Conservation (phyloP, 2,797 vertebrate genomes). For the Nannoperca australis region DNA sequence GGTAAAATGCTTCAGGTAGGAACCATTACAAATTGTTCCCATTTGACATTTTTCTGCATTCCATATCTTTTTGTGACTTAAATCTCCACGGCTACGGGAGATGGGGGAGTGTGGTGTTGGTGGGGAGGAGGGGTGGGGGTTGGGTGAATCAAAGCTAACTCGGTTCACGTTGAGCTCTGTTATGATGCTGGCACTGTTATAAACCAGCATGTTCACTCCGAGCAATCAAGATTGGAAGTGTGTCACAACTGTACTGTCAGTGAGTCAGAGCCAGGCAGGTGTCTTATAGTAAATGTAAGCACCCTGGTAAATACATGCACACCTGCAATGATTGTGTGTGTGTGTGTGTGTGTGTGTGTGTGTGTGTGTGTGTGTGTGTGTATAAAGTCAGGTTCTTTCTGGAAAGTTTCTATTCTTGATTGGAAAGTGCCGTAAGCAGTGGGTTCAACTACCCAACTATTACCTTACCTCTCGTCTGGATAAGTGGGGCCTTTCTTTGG, state of each 20-base stretch:
- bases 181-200: slow-evolving; percentile 28
- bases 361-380: slow-evolving; percentile 1
- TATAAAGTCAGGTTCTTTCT: slow-evolving; percentile 15
- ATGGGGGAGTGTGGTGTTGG: too few species aligned
- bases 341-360: slow-evolving; percentile 1
- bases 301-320: slow-evolving; percentile 32
- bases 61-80: slow-evolving; percentile 44
- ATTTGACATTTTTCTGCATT: slow-evolving; percentile 50
- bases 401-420: slow-evolving; percentile 63
- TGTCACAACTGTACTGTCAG: slow-evolving; percentile 7
- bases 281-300: neutral
- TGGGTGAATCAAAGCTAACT: slow-evolving; percentile 44
- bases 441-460: slow-evolving; percentile 39
- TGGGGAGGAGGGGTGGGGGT: too few species aligned
- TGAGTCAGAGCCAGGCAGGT: slow-evolving; percentile 13
- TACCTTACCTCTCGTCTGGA: slow-evolving; percentile 51
- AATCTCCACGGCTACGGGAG: slow-evolving; percentile 40
- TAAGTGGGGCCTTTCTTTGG: slow-evolving; percentile 53
- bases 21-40: slow-evolving; percentile 51
- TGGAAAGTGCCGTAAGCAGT: slow-evolving; percentile 40
- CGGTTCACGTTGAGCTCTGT: slow-evolving; percentile 22
- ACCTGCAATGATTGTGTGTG: neutral
- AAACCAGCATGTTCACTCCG: slow-evolving; percentile 34
- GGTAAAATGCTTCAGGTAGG: slow-evolving; percentile 57
- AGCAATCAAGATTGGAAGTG: slow-evolving; percentile 52